These are phyloP conservation scores for Antitype chi DNA, from an alignment of 2,888 invertebrate species.

Conservation along the genomic window DNA sequence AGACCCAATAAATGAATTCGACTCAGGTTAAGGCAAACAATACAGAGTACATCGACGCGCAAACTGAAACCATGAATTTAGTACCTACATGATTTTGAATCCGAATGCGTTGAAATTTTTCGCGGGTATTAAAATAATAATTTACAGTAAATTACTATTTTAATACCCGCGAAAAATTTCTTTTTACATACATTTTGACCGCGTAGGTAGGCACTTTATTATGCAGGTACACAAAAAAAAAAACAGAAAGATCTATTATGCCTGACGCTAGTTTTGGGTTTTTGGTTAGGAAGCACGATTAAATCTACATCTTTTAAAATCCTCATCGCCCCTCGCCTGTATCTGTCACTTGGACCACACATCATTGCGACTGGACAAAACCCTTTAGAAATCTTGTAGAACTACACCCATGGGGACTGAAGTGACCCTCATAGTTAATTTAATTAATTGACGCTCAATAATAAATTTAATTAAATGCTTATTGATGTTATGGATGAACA, in stretches of 20 bases:
- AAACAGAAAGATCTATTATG: neutral
- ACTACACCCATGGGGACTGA: constrained; percentile 64
- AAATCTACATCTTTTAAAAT: neutral
- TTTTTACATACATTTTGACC: no score
- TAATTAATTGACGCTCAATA: constrained; percentile 60
- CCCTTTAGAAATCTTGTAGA: constrained; percentile 71
- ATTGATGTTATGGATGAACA: constrained; percentile 14
- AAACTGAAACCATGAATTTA: no score
- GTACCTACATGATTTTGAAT: no score
- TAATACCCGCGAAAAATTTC: no score
- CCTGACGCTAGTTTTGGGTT: neutral
- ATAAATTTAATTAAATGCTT: constrained; percentile 60
- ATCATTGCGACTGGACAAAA: constrained; percentile 50
- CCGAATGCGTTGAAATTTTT: no score
- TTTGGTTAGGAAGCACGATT: neutral
- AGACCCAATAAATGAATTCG: neutral
- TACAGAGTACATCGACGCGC: no score
- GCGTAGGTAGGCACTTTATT: no score
- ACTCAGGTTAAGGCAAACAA: neutral
- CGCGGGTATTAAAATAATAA: no score
- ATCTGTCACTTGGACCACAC: constrained; percentile 49
- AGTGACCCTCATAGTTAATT: constrained; percentile 57
- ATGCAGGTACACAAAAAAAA: no score
- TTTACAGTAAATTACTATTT: no score
- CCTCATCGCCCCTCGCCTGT: no score